phyloP scores from a whole-genome alignment of 1,140 invertebrate genomes.

The Reticulitermes speratus region DNA sequence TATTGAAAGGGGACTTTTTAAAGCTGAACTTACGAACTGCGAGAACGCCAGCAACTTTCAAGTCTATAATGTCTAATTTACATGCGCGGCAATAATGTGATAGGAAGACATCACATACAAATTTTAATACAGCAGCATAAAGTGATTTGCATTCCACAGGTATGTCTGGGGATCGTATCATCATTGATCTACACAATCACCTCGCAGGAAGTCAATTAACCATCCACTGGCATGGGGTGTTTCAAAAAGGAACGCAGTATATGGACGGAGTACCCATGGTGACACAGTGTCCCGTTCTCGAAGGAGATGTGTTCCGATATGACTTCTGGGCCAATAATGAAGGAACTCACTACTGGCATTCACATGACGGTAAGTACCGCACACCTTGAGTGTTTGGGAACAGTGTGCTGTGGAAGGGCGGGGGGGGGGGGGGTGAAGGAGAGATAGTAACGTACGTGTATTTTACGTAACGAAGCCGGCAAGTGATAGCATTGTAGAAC shows the following conservation, averaged over 20 bases:
- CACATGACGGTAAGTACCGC: constrained; percentile 57
- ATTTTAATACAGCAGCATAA: neutral
- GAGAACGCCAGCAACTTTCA: too few species aligned
- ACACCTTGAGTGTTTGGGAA: too few species aligned
- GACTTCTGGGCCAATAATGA: constrained; percentile 46
- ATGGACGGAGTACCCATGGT: constrained; percentile 70
- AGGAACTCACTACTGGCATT: constrained; percentile 67
- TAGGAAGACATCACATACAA: neutral
- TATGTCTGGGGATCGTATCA: constrained; percentile 57
- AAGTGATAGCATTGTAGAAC: too few species aligned
- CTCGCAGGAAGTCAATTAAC: constrained; percentile 51
- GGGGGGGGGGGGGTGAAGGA: too few species aligned
- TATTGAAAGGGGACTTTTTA: too few species aligned
- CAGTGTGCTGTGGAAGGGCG: too few species aligned
- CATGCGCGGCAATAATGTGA: neutral
- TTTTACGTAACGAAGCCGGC: too few species aligned
- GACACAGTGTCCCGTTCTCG: constrained; percentile 65
- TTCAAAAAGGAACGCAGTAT: constrained; percentile 49
- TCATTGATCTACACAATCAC: constrained; percentile 59
- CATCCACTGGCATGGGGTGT: constrained; percentile 55
- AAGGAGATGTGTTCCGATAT: constrained; percentile 59
- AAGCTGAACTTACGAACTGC: too few species aligned
- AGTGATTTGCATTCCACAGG: constrained; percentile 45
- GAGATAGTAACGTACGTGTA: too few species aligned
- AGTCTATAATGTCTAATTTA: too few species aligned